Evolutionary conservation across 1,140 invertebrate genomes (phyloP).

Genomic region (Pseudomyrmex sp.): DNA sequence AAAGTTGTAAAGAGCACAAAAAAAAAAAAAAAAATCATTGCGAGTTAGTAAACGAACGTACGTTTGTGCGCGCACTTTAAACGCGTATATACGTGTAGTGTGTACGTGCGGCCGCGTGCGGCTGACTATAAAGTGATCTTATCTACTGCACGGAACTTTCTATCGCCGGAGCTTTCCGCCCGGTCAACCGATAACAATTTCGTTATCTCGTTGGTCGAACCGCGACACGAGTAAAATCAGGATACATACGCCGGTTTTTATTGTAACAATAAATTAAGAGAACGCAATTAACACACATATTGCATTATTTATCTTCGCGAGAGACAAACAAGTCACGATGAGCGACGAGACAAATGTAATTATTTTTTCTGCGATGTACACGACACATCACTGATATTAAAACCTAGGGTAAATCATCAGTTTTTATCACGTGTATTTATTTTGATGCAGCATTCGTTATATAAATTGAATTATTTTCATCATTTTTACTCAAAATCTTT

Average conservation of each 20-base stretch:
- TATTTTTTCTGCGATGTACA: no score
- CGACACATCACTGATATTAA: no score
- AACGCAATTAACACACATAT: not conserved
- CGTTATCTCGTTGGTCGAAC: constrained; percentile 16
- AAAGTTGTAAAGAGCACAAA: not conserved
- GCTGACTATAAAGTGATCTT: constrained; percentile 15
- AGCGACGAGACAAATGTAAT: not conserved
- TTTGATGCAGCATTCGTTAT: not conserved
- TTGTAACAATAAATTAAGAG: not conserved
- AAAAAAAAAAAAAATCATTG: not conserved
- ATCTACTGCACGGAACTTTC: constrained; percentile 34
- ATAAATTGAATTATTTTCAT: constrained; percentile 9
- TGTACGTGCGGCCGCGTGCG: not conserved
- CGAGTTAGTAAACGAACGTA: not conserved
- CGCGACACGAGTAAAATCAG: not conserved
- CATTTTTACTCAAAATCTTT: not conserved
- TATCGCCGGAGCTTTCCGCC: constrained; percentile 19
- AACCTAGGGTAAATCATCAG: no score
- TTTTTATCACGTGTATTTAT: no score
- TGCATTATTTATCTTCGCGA: not conserved
- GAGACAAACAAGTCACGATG: not conserved
- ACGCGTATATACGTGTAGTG: not conserved
- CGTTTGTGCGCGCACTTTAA: not conserved
- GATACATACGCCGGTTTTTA: not conserved
- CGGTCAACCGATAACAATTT: constrained; percentile 24